Base-by-base conservation (phyloP, 2,888 invertebrate genomes). In the Agrilus mali region DNA sequence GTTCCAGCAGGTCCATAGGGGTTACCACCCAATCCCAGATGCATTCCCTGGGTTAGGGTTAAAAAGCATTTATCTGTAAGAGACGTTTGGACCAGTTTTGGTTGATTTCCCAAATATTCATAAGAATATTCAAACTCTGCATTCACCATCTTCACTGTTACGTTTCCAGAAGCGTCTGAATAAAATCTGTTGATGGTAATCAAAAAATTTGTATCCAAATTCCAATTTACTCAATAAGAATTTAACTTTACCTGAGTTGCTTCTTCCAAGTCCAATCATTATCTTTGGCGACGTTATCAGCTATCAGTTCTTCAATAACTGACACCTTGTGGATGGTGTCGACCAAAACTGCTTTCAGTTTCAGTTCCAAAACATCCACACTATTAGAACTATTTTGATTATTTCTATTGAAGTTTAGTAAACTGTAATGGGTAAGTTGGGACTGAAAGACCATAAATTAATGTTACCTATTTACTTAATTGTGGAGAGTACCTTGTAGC, bases 1-100 rank as follows among this genome's bases (percentile, higher is more conserved):
- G 97, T 98, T 43, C 98, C 98, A 15, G 98, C 98, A 2, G 97
- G 97, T 0, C 98, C 98, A 58, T 96, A 97, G 0, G 97, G 97
- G 70, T 98, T 98, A 7, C 97, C 98, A 44, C 97, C 96, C 53
- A 97, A 74, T 1, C 97, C 97, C 67, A 97, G 81, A 59, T 87
- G 84, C 78, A 97, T 83, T 3, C 93, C 90, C 80, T 97, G 97
- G 7, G 95, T 96, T 46, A 98, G 72, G 36, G 97, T 95, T 44
- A 98, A 74, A 67, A 96, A 98, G 63, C 98, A 98, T 63, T 94
- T 90, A 66, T 98, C 96, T 14, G 97, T 97, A 42, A 97, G 72
- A 31, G 89, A 87, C 0, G 98, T 98, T 58, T 94, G 84, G 6
- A 98, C 98, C 53, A 98, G 75, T 66, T 95, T 95, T 34, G 86